Percentiles rank a stretch among this genome's conserved stretches.
Conservation (phyloP, 2,888 invertebrate species). For the Drosophila hamatofila region DNA sequence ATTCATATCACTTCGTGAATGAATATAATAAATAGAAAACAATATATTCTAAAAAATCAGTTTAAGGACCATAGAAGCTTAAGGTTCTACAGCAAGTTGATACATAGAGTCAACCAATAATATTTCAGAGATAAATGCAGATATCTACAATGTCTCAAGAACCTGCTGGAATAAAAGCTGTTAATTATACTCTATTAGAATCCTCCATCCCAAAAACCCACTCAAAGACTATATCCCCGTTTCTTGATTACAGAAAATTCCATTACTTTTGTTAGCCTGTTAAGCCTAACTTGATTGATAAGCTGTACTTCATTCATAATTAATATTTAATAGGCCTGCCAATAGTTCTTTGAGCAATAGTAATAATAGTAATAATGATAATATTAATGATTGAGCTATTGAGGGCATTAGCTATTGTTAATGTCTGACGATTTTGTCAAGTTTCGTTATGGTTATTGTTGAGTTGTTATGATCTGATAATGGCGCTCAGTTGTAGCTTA, state of each 20-base stretch:
- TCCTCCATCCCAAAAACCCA: not conserved
- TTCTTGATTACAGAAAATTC: not conserved
- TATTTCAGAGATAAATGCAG: not conserved
- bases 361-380: conserved; percentile 6
- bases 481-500: conserved; percentile 40
- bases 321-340: not conserved
- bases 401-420: conserved; percentile 11
- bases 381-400: conserved; percentile 15
- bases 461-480: conserved; percentile 53
- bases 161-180: not conserved
- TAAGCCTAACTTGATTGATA: not conserved
- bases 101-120: too few species aligned
- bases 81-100: too few species aligned
- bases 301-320: conserved; percentile 4
- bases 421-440: conserved; percentile 23
- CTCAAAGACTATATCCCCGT: too few species aligned
- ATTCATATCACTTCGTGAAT: too few species aligned
- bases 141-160: too few species aligned
- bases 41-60: too few species aligned
- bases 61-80: too few species aligned
- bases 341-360: not conserved
- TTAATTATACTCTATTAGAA: not conserved
- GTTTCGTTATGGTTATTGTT: conserved; percentile 22
- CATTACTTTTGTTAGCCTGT: not conserved
- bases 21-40: too few species aligned